Evolutionary conservation across 2,888 invertebrate genomes (phyloP).

Genomic region (Troglohyphantes excavatus): DNA sequence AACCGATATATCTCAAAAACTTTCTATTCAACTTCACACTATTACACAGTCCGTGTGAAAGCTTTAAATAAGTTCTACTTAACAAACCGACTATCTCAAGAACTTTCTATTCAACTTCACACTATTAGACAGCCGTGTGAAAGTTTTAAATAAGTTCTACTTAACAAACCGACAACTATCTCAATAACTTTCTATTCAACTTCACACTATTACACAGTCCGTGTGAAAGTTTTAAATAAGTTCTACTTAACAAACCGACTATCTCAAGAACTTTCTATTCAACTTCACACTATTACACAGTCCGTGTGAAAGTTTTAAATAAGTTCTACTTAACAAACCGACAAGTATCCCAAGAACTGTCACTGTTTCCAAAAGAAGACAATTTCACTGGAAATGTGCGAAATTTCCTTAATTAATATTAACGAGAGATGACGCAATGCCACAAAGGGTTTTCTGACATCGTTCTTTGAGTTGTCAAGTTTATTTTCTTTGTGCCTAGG

Average conservation of each 20-base stretch:
- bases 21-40: not conserved
- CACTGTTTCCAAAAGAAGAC: not conserved
- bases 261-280: too few relatives aligned
- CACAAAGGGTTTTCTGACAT: not conserved
- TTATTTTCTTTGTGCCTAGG: constrained; percentile 17
- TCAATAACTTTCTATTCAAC: too few relatives aligned
- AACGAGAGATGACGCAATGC: not conserved
- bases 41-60: not conserved
- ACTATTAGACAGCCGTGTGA: too few relatives aligned
- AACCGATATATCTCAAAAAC: too few relatives aligned
- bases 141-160: too few relatives aligned
- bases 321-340: not conserved
- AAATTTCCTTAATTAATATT: constrained; percentile 9
- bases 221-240: too few relatives aligned
- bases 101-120: too few relatives aligned
- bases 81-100: not conserved
- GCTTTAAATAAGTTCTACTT: not conserved
- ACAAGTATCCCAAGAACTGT: not conserved
- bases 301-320: not conserved
- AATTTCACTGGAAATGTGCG: too few relatives aligned
- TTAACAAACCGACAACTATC: too few relatives aligned
- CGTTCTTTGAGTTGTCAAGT: not conserved
- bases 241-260: too few relatives aligned
- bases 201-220: too few relatives aligned
- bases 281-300: too few relatives aligned